Evolutionary conservation across 2,888 invertebrate genomes (phyloP).

Genomic region (Hirtodrosophila confusa): DNA sequence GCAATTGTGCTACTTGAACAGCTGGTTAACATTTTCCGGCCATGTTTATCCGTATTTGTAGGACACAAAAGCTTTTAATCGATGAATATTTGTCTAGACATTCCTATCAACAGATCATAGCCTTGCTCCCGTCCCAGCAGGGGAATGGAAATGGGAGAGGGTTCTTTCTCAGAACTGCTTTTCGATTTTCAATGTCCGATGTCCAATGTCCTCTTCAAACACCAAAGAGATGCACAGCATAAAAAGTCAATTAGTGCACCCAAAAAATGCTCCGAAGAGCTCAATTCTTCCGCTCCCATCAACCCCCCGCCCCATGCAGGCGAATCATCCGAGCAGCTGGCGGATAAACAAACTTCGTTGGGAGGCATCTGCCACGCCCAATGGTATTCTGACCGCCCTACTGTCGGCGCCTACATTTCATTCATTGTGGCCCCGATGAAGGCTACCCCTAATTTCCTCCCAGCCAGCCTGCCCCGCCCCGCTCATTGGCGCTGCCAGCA

Average conservation of each 20-base stretch:
- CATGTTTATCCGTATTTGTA: constrained; percentile 23
- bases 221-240: constrained; percentile 29
- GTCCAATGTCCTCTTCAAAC: constrained; percentile 7
- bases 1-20: neutral
- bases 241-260: constrained; percentile 58
- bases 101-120: constrained; percentile 19
- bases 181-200: no score
- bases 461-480: no score
- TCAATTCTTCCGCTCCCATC: no score
- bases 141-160: no score
- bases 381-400: constrained; percentile 24
- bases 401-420: constrained; percentile 38
- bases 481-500: constrained; percentile 9
- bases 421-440: constrained; percentile 37
- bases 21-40: constrained; percentile 25
- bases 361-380: constrained; percentile 43
- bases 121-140: neutral
- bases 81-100: constrained; percentile 44
- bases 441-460: neutral
- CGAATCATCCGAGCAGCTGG: constrained; percentile 34
- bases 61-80: constrained; percentile 24
- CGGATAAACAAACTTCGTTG: constrained; percentile 51
- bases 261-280: constrained; percentile 23
- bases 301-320: neutral
- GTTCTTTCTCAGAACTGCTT: neutral